A percentile compares a stretch with the other conserved stretches of the same genome.
phyloP scores from a whole-genome alignment of 2,113 vertebrate genomes.

The Vulpes lagopus region DNA sequence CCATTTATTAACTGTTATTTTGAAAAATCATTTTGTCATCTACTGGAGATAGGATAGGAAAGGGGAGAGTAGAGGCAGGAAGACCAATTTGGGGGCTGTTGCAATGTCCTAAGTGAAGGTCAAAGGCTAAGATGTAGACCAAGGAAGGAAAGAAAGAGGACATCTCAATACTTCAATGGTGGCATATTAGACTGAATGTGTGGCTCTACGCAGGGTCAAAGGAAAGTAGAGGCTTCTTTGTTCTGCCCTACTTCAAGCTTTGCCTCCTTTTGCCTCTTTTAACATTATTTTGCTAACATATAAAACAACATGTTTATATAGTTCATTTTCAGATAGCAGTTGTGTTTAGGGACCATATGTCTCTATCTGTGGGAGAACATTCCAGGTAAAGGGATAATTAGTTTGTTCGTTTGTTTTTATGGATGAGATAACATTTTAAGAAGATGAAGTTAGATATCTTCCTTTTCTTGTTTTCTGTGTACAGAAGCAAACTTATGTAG shows the following conservation, averaged over 20 bases:
- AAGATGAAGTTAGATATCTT: background rate
- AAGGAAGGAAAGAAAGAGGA: background rate
- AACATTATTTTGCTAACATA: background rate
- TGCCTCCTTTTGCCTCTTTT: background rate
- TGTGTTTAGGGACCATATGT: slow-evolving; percentile 46
- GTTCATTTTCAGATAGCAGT: slow-evolving; percentile 36
- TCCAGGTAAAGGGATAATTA: slow-evolving; percentile 65
- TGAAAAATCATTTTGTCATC: background rate
- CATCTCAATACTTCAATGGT: background rate
- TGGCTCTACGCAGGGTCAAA: rapidly evolving
- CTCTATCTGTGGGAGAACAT: slow-evolving; percentile 50
- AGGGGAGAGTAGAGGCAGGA: background rate
- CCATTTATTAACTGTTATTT: background rate
- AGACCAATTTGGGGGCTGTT: background rate
- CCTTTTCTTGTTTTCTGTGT: background rate
- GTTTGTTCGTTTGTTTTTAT: slow-evolving; percentile 33
- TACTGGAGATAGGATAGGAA: background rate
- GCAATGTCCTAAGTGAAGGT: background rate
- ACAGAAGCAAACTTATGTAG: background rate
- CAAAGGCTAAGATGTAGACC: background rate
- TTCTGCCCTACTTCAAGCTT: background rate
- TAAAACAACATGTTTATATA: slow-evolving; percentile 7
- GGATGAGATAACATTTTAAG: slow-evolving; percentile 34
- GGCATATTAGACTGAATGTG: background rate
- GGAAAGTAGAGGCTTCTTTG: background rate